A percentile compares a stretch with the other conserved stretches of the same genome.
These are phyloP conservation scores for Campoletis sonorensis DNA, from an alignment of 1,140 invertebrate genomes.

Conservation along the genomic window DNA sequence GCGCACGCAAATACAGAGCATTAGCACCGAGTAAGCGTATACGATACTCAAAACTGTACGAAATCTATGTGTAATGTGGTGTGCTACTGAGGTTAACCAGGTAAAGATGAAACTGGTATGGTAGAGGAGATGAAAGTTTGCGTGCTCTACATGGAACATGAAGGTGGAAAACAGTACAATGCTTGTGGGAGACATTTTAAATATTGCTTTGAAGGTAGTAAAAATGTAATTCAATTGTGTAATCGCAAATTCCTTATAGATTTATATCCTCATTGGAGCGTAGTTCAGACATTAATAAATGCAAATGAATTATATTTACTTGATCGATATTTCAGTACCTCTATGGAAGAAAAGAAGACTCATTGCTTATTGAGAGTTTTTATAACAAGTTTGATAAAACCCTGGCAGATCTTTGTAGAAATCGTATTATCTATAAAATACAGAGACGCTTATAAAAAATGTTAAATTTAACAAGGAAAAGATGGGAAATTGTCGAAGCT, in stretches of 20 bases:
- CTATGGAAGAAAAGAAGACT: too few species aligned
- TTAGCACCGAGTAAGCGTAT: slow-evolving; percentile 2
- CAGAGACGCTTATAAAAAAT: neutral
- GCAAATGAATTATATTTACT: too few species aligned
- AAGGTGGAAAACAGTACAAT: neutral
- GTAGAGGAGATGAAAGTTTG: slow-evolving; percentile 4
- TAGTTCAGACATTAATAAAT: too few species aligned
- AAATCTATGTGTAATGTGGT: neutral
- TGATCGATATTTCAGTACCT: too few species aligned
- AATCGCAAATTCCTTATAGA: too few species aligned
- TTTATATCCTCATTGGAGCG: too few species aligned
- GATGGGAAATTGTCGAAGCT: neutral
- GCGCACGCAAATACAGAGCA: neutral
- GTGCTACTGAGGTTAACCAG: slow-evolving; percentile 16
- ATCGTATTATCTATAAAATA: neutral
- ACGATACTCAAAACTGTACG: neutral
- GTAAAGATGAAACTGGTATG: slow-evolving; percentile 10
- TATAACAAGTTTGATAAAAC: neutral
- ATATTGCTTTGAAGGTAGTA: too few species aligned
- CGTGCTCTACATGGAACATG: neutral
- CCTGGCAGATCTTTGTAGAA: neutral
- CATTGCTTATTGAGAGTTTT: too few species aligned
- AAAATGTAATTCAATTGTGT: too few species aligned
- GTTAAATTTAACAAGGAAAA: neutral
- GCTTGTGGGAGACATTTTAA: neutral